These are phyloP conservation scores for Tillus elongatus DNA, from an alignment of 2,888 invertebrate species.

Conservation along the genomic window DNA sequence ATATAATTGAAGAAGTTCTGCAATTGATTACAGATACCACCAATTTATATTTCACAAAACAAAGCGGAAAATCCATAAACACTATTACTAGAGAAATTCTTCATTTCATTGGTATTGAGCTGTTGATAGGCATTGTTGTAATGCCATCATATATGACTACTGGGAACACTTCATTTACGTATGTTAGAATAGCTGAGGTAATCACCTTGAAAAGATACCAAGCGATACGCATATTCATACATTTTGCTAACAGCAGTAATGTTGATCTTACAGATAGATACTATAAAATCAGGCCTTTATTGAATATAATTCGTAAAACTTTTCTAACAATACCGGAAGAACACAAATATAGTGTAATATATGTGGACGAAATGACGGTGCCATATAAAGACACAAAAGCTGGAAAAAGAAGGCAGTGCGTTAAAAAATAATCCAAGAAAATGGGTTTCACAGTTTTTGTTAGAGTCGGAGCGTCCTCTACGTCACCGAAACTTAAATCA, in stretches of 20 bases:
- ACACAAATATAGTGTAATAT: no score
- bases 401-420: no score
- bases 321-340: no score
- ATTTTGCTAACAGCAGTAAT: conserved; percentile 4
- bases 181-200: conserved; percentile 3
- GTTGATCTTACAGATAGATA: no score
- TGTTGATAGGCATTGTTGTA: conserved; percentile 5
- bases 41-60: conserved; percentile 1
- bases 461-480: no score
- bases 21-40: conserved; percentile 2
- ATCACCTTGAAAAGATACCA: conserved; percentile 3
- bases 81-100: not conserved
- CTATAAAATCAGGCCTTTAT: no score
- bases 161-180: conserved; percentile 1
- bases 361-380: no score
- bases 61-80: conserved; percentile 5
- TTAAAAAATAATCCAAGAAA: no score
- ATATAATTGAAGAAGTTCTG: conserved; percentile 4
- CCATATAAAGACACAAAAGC: no score
- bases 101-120: conserved; percentile 1
- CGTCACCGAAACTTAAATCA: no score
- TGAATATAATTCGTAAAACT: no score
- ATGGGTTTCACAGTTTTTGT: no score
- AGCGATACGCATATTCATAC: not conserved
- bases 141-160: conserved; percentile 3